phyloP scores from a whole-genome alignment of 2,888 invertebrate species.

The Thyatira batis region DNA sequence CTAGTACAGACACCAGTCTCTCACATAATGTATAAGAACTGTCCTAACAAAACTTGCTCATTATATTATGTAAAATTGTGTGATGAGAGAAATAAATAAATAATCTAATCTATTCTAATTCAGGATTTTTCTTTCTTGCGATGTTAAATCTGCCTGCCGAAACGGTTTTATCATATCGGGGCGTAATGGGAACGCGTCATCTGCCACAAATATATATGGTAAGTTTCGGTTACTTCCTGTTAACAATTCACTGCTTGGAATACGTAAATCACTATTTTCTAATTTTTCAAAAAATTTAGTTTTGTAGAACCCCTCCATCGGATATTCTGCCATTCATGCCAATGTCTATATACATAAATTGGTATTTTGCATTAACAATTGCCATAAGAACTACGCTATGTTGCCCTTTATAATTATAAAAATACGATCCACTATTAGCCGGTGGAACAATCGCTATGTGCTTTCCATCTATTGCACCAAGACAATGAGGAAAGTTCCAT shows the following conservation, averaged over 20 bases:
- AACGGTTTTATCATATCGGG: constrained; percentile 12
- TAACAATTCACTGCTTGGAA: constrained; percentile 3
- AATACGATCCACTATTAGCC: constrained; percentile 12
- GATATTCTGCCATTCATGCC: constrained; percentile 16
- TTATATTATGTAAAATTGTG: too few species aligned
- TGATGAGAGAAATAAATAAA: too few species aligned
- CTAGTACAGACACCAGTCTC: too few species aligned
- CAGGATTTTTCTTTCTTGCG: neutral
- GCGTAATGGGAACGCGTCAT: constrained; percentile 17
- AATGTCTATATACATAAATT: constrained; percentile 12
- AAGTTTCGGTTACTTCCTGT: constrained; percentile 5
- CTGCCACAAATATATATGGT: constrained; percentile 17
- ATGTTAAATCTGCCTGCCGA: neutral
- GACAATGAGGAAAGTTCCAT: constrained; percentile 11
- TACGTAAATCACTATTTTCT: constrained; percentile 10
- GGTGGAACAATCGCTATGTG: constrained; percentile 13
- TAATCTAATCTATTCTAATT: too few species aligned
- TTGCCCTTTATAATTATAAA: constrained; percentile 12
- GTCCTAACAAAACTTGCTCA: too few species aligned
- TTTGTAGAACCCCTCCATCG: constrained; percentile 15
- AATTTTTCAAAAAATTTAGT: constrained; percentile 15
- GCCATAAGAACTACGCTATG: constrained; percentile 16
- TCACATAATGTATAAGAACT: too few species aligned
- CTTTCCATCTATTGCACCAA: constrained; percentile 14
- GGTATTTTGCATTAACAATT: constrained; percentile 17